Base-by-base conservation (phyloP, 2,888 invertebrate genomes). In the Ferdinandea cuprea region DNA sequence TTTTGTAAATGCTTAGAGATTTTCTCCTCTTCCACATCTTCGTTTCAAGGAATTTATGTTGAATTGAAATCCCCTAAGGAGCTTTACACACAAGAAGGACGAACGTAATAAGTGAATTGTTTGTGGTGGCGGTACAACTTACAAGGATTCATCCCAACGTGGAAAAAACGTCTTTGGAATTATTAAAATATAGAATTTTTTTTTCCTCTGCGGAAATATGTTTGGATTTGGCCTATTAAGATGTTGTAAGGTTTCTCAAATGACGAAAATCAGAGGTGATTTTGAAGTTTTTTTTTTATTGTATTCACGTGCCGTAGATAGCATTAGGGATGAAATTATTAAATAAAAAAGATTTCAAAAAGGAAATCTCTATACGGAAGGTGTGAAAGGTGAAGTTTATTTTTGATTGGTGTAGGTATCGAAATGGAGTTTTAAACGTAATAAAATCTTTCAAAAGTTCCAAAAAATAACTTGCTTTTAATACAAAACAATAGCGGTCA, bases 61-160 rank as follows among this genome's bases (percentile, higher is more conserved):
- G 58, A 84, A 79, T 79, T 74, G 74, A 85, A 85, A 85, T 85
- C 81, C 83, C 76, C 77, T 85, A 83, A 85, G 77, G 83, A 83
- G 85, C 73, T 85, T 85, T 85, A 65, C 56, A 83, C 56, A 73
- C 78, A 78, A 78, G 61, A 48, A 78, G 68, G 61, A 78, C 71
- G 72, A 78, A 48, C 30, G 58, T 42, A 72, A 66, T 83, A 72
- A 83, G 66, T 50, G 68, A 78, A 83, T 78, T 68, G 72, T 73
- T 58, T 72, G 54, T 44, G 48, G 52, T 52, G 54, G 68, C 66
- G 65, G 59, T 50, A 71, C 3, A 56, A 74, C 40, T 83, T 78
- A 40, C 35, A 78, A 52, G 78, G 78, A 78, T 78, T 83, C 83
- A 44, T 44, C 35, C 56, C 44, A 66, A 61, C 46, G 50, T 32